Percentiles rank a stretch among this genome's conserved stretches.
Conservation (phyloP, 2,888 invertebrate species). For the Ectemnius continuus region DNA sequence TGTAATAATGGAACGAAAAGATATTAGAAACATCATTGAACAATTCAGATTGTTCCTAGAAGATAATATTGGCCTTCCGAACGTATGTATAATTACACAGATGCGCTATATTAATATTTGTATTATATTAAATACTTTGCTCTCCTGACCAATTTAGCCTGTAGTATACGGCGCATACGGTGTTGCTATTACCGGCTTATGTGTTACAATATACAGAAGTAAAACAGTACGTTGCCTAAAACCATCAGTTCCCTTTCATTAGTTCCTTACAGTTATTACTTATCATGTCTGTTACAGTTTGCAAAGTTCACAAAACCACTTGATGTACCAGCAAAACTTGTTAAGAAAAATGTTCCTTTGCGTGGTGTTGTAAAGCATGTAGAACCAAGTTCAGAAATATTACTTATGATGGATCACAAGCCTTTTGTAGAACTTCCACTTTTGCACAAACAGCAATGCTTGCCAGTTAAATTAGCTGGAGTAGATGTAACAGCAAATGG, state of each 20-base stretch:
- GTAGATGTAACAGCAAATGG: conserved; percentile 79
- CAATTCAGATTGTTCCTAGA: too few species aligned
- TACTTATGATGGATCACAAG: conserved; percentile 80
- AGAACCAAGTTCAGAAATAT: conserved; percentile 79
- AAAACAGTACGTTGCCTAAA: conserved; percentile 80
- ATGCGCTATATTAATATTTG: too few species aligned
- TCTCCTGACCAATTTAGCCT: too few species aligned
- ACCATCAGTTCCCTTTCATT: conserved; percentile 8
- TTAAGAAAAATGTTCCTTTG: conserved; percentile 79
- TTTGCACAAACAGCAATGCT: conserved; percentile 79
- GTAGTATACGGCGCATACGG: conserved; percentile 75
- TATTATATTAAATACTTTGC: too few species aligned
- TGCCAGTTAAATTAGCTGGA: conserved; percentile 80
- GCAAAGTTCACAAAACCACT: conserved; percentile 82
- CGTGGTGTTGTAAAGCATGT: conserved; percentile 79
- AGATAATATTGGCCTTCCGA: too few species aligned
- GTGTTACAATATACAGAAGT: conserved; percentile 81
- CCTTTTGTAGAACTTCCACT: conserved; percentile 81
- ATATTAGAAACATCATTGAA: too few species aligned
- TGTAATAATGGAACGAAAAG: too few species aligned
- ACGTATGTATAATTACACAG: too few species aligned
- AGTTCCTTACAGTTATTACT: conserved; percentile 17
- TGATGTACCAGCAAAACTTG: conserved; percentile 81
- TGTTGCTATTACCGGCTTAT: conserved; percentile 80
- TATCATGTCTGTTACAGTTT: conserved; percentile 76